A percentile compares a stretch with the other conserved stretches of the same genome.
Conservation (phyloP, 2,888 invertebrate genomes). For the Hesperia comma region DNA sequence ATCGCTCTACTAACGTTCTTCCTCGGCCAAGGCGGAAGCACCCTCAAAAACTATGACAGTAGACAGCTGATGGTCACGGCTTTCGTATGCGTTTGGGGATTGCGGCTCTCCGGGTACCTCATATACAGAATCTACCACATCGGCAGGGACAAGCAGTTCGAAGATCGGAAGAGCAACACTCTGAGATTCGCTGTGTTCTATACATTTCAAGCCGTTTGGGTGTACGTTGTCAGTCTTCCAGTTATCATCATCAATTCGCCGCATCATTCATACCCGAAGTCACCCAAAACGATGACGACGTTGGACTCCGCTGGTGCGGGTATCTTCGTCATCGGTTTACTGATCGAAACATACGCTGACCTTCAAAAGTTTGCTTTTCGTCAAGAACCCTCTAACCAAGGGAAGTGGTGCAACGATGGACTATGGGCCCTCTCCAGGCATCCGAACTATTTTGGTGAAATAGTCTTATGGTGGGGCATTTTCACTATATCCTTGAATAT, state of each 20-base stretch:
- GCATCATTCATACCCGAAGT: constrained; percentile 88
- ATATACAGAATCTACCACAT: constrained; percentile 95
- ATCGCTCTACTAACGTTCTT: constrained; percentile 94
- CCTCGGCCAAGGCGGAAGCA: constrained; percentile 90
- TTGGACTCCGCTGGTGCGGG: constrained; percentile 94
- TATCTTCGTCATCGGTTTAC: constrained; percentile 92
- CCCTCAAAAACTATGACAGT: constrained; percentile 90
- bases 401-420: constrained; percentile 96
- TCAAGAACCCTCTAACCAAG: constrained; percentile 94
- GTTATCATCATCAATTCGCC: constrained; percentile 96
- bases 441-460: constrained; percentile 98
- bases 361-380: constrained; percentile 96
- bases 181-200: constrained; percentile 96
- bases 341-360: constrained; percentile 96
- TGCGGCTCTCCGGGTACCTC: constrained; percentile 92
- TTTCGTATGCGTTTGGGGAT: constrained; percentile 94
- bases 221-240: constrained; percentile 94
- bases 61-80: constrained; percentile 95
- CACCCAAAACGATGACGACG: constrained; percentile 93
- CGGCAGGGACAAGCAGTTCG: constrained; percentile 95
- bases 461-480: constrained; percentile 96
- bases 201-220: constrained; percentile 96
- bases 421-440: constrained; percentile 95
- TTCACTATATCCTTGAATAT: constrained; percentile 95
- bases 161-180: constrained; percentile 93